Evolutionary conservation across 2,888 invertebrate species (phyloP).

Genomic region (Gari tellinella): DNA sequence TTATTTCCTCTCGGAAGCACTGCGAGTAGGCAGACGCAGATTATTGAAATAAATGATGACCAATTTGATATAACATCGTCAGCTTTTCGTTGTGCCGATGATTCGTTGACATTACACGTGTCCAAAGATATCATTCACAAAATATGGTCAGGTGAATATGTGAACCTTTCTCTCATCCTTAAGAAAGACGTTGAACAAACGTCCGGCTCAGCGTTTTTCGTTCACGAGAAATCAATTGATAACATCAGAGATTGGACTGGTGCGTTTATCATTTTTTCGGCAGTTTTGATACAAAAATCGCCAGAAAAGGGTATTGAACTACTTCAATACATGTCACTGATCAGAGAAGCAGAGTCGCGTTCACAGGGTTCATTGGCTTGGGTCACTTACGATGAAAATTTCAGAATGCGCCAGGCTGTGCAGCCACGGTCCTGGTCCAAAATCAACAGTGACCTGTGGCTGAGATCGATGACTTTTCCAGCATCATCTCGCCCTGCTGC

Average conservation of each 20-base stretch:
- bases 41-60: too few species aligned
- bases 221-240: too few species aligned
- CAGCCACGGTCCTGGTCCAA: conserved; percentile 10
- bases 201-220: too few species aligned
- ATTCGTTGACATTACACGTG: too few species aligned
- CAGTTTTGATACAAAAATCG: background rate
- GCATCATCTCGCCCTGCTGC: background rate
- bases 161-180: background rate
- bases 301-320: background rate
- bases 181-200: too few species aligned
- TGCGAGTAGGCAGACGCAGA: too few species aligned
- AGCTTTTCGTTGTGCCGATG: too few species aligned
- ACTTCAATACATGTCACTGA: conserved; percentile 7
- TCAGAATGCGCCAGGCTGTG: conserved; percentile 18
- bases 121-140: background rate
- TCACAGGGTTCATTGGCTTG: background rate
- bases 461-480: conserved; percentile 6
- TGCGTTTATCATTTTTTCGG: background rate
- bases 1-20: too few species aligned
- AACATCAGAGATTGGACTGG: conserved; percentile 7
- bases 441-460: conserved; percentile 22
- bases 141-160: conserved; percentile 4
- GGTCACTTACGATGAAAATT: conserved; percentile 18
- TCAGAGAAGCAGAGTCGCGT: conserved; percentile 2
- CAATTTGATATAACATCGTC: too few species aligned